A percentile compares a stretch with the other conserved stretches of the same genome.
Conservation (phyloP, 2,113 vertebrate genomes). For the Leptocoma aspasia region DNA sequence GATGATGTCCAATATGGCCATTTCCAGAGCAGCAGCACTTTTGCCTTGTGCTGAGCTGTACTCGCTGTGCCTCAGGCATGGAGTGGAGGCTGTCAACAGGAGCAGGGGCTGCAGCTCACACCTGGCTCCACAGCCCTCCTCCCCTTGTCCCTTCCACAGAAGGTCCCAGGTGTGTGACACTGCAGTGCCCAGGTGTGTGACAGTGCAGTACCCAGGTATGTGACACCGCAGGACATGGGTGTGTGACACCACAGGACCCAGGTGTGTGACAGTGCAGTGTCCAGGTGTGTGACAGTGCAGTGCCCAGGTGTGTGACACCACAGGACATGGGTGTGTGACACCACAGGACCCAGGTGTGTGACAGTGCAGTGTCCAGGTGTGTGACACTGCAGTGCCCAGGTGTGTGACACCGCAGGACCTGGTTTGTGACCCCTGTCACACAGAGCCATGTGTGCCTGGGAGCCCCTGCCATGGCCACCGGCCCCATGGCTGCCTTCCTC, state of each 20-base stretch:
- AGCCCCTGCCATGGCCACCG: not conserved
- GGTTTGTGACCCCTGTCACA: not conserved
- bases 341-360: rapidly evolving
- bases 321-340: not conserved
- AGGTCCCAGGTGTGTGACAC: not conserved
- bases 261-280: not conserved
- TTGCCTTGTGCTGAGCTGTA: not conserved
- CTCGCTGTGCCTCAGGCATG: rapidly evolving
- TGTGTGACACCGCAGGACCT: not conserved
- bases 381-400: rapidly evolving
- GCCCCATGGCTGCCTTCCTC: not conserved
- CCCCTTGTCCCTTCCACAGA: not conserved
- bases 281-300: no score
- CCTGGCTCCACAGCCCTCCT: not conserved
- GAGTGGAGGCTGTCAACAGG: not conserved
- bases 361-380: rapidly evolving
- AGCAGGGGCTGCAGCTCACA: not conserved
- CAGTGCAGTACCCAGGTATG: rapidly evolving
- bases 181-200: rapidly evolving
- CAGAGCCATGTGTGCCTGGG: not conserved
- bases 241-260: not conserved
- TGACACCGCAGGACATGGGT: not conserved
- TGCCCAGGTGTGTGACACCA: rapidly evolving
- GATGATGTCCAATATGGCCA: not conserved
- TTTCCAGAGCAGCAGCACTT: not conserved